These are phyloP conservation scores for Tetranychus cinnabarinus DNA, from an alignment of 1,140 invertebrate genomes.

Conservation along the genomic window DNA sequence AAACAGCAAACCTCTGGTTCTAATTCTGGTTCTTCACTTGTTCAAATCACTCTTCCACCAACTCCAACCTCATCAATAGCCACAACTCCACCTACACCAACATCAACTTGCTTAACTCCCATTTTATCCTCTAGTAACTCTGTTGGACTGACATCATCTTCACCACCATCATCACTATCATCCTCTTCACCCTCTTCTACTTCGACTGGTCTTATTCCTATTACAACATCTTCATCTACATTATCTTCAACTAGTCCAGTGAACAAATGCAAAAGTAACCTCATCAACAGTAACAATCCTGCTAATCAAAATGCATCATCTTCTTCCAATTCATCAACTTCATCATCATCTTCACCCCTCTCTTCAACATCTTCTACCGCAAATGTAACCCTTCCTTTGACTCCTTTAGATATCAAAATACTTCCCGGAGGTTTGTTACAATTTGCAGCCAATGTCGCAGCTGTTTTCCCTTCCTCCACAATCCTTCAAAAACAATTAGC, in stretches of 20 bases:
- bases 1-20: neutral
- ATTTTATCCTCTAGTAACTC: neutral
- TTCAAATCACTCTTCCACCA: neutral
- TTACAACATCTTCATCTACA: too few relatives aligned
- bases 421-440: constrained; percentile 2
- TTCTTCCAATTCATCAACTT: neutral
- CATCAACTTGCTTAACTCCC: too few relatives aligned
- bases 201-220: too few relatives aligned
- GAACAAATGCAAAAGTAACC: neutral
- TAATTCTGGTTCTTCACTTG: neutral
- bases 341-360: neutral
- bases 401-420: constrained; percentile 3
- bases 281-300: neutral
- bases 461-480: constrained; percentile 1
- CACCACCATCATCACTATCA: neutral
- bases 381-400: neutral
- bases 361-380: neutral
- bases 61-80: neutral
- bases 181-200: neutral
- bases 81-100: too few relatives aligned
- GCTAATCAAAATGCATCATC: neutral
- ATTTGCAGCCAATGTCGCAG: constrained; percentile 4
- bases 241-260: neutral
- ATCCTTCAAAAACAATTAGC: constrained; percentile 3
- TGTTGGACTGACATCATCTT: neutral